Percentiles rank a stretch among this genome's conserved stretches.
Evolutionary conservation across 2,113 vertebrate genomes (phyloP).

Genomic region (Origma solitaria): DNA sequence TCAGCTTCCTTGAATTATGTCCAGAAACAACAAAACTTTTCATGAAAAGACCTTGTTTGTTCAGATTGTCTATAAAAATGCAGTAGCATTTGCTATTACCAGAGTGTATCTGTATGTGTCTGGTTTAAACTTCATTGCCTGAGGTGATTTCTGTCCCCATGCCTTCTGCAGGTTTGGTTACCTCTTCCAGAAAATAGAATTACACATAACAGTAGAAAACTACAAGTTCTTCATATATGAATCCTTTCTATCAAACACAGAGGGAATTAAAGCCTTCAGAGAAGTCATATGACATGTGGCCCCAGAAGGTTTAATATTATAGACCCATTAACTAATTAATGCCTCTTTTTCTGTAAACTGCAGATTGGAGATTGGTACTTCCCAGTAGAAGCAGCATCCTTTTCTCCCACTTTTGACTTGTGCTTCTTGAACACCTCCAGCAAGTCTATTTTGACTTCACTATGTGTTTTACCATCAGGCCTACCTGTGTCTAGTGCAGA

Average conservation of each 20-base stretch:
- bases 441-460: not conserved
- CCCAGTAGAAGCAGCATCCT: not conserved
- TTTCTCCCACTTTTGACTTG: not conserved
- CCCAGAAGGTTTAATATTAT: not conserved
- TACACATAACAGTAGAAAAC: not conserved
- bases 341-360: not conserved
- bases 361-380: not conserved
- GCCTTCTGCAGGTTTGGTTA: not conserved
- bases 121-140: not conserved
- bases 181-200: not conserved
- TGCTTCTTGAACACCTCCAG: not conserved
- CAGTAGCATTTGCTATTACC: not conserved
- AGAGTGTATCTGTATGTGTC: accelerated
- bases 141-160: not conserved
- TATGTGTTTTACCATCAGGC: not conserved
- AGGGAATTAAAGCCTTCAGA: not conserved
- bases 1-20: not conserved
- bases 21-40: not conserved
- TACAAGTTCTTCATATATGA: not conserved
- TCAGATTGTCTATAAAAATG: not conserved
- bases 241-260: not conserved
- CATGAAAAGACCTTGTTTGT: not conserved
- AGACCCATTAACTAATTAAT: not conserved
- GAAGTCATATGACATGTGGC: not conserved
- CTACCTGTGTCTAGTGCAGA: not conserved